Evolutionary conservation across 2,113 vertebrate genomes (phyloP), one percentile per base, ranked within the genome.

Genomic region (Myocastor coypus): DNA sequence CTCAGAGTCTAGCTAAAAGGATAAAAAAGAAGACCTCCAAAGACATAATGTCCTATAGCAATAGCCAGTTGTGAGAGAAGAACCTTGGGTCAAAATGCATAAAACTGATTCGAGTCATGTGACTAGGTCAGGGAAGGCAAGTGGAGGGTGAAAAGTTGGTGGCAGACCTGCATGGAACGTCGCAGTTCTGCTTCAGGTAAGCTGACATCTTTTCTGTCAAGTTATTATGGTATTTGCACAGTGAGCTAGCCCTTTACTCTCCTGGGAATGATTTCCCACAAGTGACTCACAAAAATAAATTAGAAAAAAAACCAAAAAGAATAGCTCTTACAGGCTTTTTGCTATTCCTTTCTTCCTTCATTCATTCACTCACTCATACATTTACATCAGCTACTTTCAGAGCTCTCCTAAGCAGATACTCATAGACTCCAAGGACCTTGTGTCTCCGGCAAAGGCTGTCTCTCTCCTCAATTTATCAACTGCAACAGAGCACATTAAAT

Each of bases 171-270:
- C 57, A 77, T 20, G n/a, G 1, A 34, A 55, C 4, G 2, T 32
- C 75, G n/a, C 37, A 26, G 17, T 42, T 89, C 81, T 66, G 20
- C 57, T 81, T 30, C 83, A 42, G 69, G 57, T 37, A 77, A 80
- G 32, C 52, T 0, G 0, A 0, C 9, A 16, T 28, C 28, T 50
- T n/a, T 7, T 73, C 24, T 26, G 40, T 14, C 42, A 81, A 37
- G 26, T 30, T 52, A 46, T 4, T 46, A 46, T 8, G 8, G 46
- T 46, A 46, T 46, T 46, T 46, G 46, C 46, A 46, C 46, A 46
- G 46, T 46, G 46, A 8, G 46, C 55, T 8, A 81, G 66, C 40
- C 46, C 40, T 30, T 30, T 61, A 52, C 0, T 1, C 57, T 87
- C 80, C 71, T 52, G 28, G 40, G 37, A 89, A 91, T 52, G 52